These are phyloP conservation scores for Diogma glabrata DNA, from an alignment of 2,888 invertebrate genomes.

Conservation along the genomic window DNA sequence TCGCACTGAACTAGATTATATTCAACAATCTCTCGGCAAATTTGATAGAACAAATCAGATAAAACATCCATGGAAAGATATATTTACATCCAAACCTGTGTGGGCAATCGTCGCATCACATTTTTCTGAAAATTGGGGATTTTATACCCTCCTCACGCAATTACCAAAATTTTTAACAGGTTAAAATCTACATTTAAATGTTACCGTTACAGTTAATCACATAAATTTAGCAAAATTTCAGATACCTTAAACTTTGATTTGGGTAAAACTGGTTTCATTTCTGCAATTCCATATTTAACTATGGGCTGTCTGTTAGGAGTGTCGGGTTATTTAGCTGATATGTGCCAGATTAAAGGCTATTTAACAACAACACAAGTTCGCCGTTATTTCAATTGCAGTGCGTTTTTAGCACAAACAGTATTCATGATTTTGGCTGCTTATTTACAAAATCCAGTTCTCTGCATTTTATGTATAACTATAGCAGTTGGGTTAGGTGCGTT, in stretches of 20 bases:
- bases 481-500: conserved; percentile 87
- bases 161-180: conserved; percentile 75
- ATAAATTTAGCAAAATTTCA: too few species aligned
- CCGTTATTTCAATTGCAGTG: conserved; percentile 60
- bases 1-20: conserved; percentile 60
- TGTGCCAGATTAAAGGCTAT: conserved; percentile 49
- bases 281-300: conserved; percentile 78
- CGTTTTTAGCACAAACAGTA: conserved; percentile 65
- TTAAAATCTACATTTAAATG: conserved; percentile 26
- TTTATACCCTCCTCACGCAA: conserved; percentile 73
- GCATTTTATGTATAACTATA: conserved; percentile 71
- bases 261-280: conserved; percentile 67
- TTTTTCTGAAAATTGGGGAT: conserved; percentile 85
- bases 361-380: conserved; percentile 65
- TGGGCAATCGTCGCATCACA: conserved; percentile 77
- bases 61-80: conserved; percentile 63
- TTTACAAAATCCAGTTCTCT: conserved; percentile 50
- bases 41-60: conserved; percentile 38
- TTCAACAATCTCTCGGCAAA: conserved; percentile 46
- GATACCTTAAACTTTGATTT: conserved; percentile 62
- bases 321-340: conserved; percentile 76
- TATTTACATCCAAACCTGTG: conserved; percentile 63
- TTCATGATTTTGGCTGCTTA: conserved; percentile 79
- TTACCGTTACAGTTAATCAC: too few species aligned
- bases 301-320: conserved; percentile 73